Conservation (phyloP, 2,797 vertebrate species). For the Pelochelys cantorii region DNA sequence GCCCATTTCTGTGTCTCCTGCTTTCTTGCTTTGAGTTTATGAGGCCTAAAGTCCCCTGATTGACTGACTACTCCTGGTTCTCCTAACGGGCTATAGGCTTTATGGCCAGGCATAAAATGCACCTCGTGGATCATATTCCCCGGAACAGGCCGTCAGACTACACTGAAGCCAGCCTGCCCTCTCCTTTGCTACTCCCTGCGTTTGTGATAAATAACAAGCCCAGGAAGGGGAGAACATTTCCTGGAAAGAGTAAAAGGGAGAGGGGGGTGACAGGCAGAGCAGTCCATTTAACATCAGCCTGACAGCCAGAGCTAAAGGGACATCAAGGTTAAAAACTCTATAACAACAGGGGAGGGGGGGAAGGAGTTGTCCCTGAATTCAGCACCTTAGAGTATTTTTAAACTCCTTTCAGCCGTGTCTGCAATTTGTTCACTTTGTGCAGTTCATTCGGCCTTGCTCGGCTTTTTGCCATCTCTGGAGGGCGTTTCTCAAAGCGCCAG, state of each 20-base stretch:
- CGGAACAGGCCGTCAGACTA: background rate
- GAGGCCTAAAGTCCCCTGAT: background rate
- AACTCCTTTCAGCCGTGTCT: conserved; percentile 31
- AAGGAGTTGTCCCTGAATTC: conserved; percentile 50
- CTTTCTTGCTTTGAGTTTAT: background rate
- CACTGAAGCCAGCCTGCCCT: background rate
- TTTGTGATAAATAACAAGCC: background rate
- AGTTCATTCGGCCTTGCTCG: background rate
- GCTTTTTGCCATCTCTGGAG: background rate
- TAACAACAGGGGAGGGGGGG: background rate
- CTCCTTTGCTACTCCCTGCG: background rate
- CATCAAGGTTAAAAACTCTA: conserved; percentile 48
- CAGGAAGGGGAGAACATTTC: conserved; percentile 9
- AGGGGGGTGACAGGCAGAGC: conserved; percentile 45
- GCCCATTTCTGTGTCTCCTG: background rate
- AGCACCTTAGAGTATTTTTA: conserved; percentile 23
- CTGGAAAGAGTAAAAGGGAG: conserved; percentile 24
- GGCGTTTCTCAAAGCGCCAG: background rate
- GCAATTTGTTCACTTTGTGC: background rate
- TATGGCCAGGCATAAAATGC: background rate
- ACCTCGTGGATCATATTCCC: background rate
- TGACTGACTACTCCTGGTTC: background rate
- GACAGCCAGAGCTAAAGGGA: conserved; percentile 48
- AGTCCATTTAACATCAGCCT: conserved; percentile 14
- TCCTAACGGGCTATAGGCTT: background rate